Evolutionary conservation across 1,140 invertebrate genomes (phyloP).

Genomic region (Atta texana): DNA sequence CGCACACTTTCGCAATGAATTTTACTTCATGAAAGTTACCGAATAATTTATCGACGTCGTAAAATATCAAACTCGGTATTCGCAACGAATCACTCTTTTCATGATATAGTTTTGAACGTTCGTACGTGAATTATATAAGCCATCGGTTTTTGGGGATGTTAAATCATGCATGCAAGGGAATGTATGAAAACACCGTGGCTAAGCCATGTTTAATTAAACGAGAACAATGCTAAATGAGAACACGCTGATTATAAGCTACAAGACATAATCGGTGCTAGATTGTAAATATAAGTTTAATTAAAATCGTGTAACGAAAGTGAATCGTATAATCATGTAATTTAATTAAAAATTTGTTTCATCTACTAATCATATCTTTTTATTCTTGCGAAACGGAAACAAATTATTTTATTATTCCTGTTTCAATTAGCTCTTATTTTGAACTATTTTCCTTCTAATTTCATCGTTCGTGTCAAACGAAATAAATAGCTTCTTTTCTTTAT

Average conservation of each 20-base stretch:
- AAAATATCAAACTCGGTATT: background rate
- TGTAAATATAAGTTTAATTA: slow-evolving; percentile 51
- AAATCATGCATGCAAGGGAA: background rate
- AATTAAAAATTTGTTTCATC: slow-evolving; percentile 15
- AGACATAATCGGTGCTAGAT: slow-evolving; percentile 12
- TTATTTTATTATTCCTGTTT: background rate
- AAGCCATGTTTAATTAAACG: slow-evolving; percentile 50
- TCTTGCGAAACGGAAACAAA: background rate
- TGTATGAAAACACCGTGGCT: slow-evolving; percentile 39
- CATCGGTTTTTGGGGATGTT: background rate
- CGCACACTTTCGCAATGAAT: background rate
- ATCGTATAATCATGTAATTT: slow-evolving; percentile 7
- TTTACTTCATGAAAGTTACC: slow-evolving; percentile 27
- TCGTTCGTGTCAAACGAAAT: background rate
- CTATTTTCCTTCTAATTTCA: background rate
- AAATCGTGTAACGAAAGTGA: slow-evolving; percentile 11
- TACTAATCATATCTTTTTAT: slow-evolving; percentile 16
- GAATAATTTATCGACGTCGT: slow-evolving; percentile 35
- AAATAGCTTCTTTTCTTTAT: background rate
- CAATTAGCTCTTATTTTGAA: background rate
- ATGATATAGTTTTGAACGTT: slow-evolving; percentile 12
- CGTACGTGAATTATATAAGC: background rate
- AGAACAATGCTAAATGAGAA: slow-evolving; percentile 52
- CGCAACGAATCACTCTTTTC: background rate
- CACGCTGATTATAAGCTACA: background rate